A percentile compares a stretch with the other conserved stretches of the same genome.
These are phyloP conservation scores for Corbicula japonica DNA, from an alignment of 2,888 invertebrate genomes.

Conservation along the genomic window DNA sequence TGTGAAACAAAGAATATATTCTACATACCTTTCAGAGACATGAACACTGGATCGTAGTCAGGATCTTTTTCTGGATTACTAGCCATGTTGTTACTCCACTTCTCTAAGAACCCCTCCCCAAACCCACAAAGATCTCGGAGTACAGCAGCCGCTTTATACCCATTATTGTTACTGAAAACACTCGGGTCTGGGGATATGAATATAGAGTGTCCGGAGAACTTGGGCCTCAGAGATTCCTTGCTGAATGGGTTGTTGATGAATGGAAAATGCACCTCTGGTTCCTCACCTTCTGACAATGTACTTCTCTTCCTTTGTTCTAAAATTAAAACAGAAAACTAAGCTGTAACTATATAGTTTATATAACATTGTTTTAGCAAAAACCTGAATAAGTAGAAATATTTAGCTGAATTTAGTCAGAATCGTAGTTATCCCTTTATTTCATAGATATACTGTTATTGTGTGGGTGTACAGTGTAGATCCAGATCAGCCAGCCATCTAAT, in stretches of 20 bases:
- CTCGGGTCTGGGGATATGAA: slow-evolving; percentile 69
- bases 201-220: slow-evolving; percentile 67
- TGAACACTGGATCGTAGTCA: slow-evolving; percentile 75
- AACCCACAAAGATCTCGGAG: slow-evolving; percentile 75
- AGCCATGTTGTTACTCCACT: slow-evolving; percentile 61
- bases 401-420: no score
- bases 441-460: no score
- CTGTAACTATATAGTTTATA: no score
- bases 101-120: slow-evolving; percentile 77
- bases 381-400: no score
- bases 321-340: slow-evolving; percentile 16
- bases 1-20: not conserved
- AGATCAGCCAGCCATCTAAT: no score
- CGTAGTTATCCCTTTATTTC: no score
- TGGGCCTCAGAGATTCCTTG: slow-evolving; percentile 60
- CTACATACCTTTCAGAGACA: slow-evolving; percentile 75
- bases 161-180: slow-evolving; percentile 74
- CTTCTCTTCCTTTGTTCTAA: slow-evolving; percentile 72
- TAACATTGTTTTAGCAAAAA: no score
- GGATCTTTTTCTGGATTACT: slow-evolving; percentile 10
- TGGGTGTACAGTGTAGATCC: no score
- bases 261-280: slow-evolving; percentile 72
- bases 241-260: slow-evolving; percentile 70
- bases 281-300: slow-evolving; percentile 74
- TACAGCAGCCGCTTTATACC: slow-evolving; percentile 57